A percentile compares a stretch with the other conserved stretches of the same genome.
These are phyloP conservation scores for Plagodis pulveraria DNA, from an alignment of 2,888 invertebrate species.

Conservation along the genomic window DNA sequence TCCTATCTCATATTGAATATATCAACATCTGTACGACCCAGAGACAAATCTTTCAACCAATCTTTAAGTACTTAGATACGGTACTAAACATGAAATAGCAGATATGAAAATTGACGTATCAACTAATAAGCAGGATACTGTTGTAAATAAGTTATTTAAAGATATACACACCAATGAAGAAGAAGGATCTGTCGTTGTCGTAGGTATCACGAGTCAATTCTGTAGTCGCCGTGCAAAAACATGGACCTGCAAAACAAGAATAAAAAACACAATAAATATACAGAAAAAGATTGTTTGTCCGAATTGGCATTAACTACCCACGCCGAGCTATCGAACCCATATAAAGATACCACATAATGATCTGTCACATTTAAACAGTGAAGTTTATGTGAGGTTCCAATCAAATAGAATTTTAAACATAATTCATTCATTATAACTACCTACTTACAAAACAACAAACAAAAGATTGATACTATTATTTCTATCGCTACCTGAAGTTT, in stretches of 20 bases:
- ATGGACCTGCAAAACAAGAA: conserved; percentile 46
- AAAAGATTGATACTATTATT: not conserved
- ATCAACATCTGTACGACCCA: too few relatives aligned
- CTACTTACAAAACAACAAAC: not conserved
- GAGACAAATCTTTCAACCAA: too few relatives aligned
- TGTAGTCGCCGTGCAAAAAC: conserved; percentile 41
- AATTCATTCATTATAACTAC: not conserved
- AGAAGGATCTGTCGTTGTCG: conserved; percentile 40
- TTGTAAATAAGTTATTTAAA: not conserved
- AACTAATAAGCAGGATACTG: too few relatives aligned
- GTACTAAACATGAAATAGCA: too few relatives aligned
- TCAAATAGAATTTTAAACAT: conserved; percentile 3
- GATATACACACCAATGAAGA: conserved; percentile 49
- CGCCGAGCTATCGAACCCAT: conserved; percentile 23
- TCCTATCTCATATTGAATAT: too few relatives aligned
- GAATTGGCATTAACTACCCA: conserved; percentile 16
- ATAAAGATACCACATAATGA: conserved; percentile 17
- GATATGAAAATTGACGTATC: too few relatives aligned
- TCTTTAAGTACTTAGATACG: too few relatives aligned
- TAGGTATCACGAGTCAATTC: conserved; percentile 30
- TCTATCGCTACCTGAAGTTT: too few relatives aligned
- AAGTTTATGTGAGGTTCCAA: conserved; percentile 6
- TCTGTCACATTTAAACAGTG: conserved; percentile 13
- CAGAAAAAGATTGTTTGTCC: conserved; percentile 16
- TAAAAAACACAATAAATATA: conserved; percentile 10